Base-by-base conservation (phyloP, 2,113 vertebrate species). In the Nibea albiflora region DNA sequence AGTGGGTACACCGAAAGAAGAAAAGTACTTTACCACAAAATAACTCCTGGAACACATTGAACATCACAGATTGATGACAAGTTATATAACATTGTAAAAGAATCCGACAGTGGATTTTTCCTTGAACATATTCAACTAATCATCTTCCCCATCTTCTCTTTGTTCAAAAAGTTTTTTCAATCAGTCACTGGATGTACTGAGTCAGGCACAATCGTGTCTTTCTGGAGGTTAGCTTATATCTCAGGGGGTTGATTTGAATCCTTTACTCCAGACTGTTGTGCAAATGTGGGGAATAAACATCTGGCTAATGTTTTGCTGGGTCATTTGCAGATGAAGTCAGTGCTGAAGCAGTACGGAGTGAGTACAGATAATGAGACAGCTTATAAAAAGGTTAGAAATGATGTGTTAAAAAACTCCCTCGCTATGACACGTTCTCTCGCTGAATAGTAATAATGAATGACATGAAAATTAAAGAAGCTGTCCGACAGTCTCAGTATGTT, bases 301-400 rank as follows among this genome's bases (percentile, higher is more conserved):
- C 89, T 92, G 88, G 85, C 80, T 88, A 84, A 90, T 90, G 89
- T 89, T 88, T 75, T 64, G 64, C 61, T 6, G 26, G 73, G 84
- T 87, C 84, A 80, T 89, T 88, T 90, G 82, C 84, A 72, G 80
- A 90, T 73, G 77, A 75, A 71, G 80, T 31, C 9, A 1, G 28
- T 66, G 76, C 69, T n/a, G n/a, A 24, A 58, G 76, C 75, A 60
- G 72, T 58, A 60, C 14, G n/a, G n/a, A 73, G 73, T 50, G 85
- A 88, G 64, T 52, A 63, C 68, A 82, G 80, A 84, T 92, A 88
- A 91, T 87, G 79, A 90, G 85, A 82, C 86, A 72, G 78, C 77
- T 86, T 74, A 58, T 83, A 85, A 91, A 85, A 89, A 85, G 79
- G 75, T 83, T 89, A 26, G 47, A 73, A 89, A 84, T 68, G 1